Evolutionary conservation across 2,113 vertebrate species (phyloP), one percentile per base, ranked within the genome.

Genomic region (Lota lota): DNA sequence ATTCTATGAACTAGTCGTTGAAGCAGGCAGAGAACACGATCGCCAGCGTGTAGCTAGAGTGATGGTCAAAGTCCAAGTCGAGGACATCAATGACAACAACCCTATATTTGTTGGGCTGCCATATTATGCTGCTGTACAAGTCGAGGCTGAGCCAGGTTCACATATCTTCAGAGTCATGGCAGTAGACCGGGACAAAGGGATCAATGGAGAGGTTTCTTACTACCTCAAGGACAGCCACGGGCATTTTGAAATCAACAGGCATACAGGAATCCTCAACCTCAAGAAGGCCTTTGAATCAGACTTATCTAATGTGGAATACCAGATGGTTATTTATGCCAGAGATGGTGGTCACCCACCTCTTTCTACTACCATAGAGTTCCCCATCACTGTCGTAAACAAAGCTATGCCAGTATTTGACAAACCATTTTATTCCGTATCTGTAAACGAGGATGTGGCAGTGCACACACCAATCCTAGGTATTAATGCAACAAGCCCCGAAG

Each of bases 321-420:
- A 94, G 66, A 90, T 98, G 76, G 87, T 94, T 21, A 73, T 98
- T 76, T 90, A 94, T 51, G 96, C 96, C 66, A 95, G 88, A 87
- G 97, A 99, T 70, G 92, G 94, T 3, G 97, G 97, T 19, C 89
- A 90, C 73, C 95, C 95, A 10, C 89, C 95, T 0, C 79, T 98
- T 19, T 96, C 94, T 22, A 92, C 95, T 0, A 93, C 61, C 0
- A 88, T 94, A 66, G 95, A 96, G 68, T 95, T 99, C 70, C 93
- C 96, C 5, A 95, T 99, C 70, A 97, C 95, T 20, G 95, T 99
- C 5, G 97, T 98, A 74, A 99, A 99, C 89, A 96, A 96, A 91
- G 97, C 97, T 0, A 99, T 98, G 97, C 97, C 97, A 22, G 94
- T 98, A 24, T 99, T 99, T 84, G 95, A 97, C 85, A 97, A 95